These are phyloP conservation scores for Pangasius sanitwongsei DNA, from an alignment of 2,797 vertebrate species.

Conservation along the genomic window DNA sequence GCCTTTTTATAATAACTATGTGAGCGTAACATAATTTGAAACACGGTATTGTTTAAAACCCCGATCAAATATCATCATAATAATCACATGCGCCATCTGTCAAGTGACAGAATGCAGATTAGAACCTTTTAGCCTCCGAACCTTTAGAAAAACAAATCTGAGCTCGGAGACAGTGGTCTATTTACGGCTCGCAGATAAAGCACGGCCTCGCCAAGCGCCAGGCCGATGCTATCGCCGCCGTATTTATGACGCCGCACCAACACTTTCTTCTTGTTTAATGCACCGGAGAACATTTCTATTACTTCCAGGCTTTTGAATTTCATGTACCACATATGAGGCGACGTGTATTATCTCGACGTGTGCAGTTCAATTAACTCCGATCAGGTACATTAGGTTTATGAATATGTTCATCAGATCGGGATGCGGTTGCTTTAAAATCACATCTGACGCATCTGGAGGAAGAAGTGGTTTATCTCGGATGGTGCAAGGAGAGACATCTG, in stretches of 20 bases:
- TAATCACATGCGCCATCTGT: not conserved
- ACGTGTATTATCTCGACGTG: slow-evolving; percentile 51
- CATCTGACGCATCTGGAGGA: slow-evolving; percentile 39
- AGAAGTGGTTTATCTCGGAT: slow-evolving; percentile 46
- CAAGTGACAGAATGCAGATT: not conserved
- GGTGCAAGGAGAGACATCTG: slow-evolving; percentile 17
- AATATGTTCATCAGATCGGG: slow-evolving; percentile 54
- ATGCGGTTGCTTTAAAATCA: slow-evolving; percentile 45
- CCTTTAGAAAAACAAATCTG: slow-evolving; percentile 12
- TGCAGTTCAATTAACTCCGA: slow-evolving; percentile 57
- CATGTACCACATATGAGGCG: slow-evolving; percentile 36
- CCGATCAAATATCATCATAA: not conserved
- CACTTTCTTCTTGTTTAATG: slow-evolving; percentile 43
- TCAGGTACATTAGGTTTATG: slow-evolving; percentile 60
- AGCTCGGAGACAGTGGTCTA: not conserved
- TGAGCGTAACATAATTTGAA: not conserved
- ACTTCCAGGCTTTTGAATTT: slow-evolving; percentile 29
- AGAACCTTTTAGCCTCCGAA: not conserved
- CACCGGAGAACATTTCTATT: slow-evolving; percentile 34
- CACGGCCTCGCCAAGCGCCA: not conserved
- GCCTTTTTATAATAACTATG: not conserved
- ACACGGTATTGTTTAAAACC: not conserved
- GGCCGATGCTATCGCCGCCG: slow-evolving; percentile 35
- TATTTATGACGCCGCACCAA: slow-evolving; percentile 46
- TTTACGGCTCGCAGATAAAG: slow-evolving; percentile 40